These are phyloP conservation scores for Sialia sialis DNA, from an alignment of 2,113 vertebrate species.

Conservation along the genomic window DNA sequence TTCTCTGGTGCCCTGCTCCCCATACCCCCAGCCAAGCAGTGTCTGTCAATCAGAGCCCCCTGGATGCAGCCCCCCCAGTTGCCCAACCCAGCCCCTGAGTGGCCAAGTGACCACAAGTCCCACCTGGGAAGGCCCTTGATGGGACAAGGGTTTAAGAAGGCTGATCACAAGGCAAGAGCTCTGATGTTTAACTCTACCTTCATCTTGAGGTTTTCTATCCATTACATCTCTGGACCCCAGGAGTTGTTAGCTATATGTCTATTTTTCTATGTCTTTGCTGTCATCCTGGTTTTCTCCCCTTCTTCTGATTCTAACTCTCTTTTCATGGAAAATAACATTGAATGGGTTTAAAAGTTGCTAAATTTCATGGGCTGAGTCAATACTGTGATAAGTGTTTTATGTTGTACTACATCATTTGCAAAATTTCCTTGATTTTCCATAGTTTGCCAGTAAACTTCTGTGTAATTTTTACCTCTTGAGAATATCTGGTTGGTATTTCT, in stretches of 20 bases:
- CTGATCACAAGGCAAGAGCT: rapidly evolving
- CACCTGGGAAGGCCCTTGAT: not conserved
- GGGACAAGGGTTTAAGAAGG: not conserved
- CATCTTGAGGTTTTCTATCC: not conserved
- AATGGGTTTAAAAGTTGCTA: not conserved
- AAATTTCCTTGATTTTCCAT: not conserved
- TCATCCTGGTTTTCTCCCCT: not conserved
- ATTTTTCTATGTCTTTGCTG: not conserved
- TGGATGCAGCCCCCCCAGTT: not conserved
- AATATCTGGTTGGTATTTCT: not conserved
- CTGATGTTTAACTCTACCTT: not conserved
- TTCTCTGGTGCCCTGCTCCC: not conserved
- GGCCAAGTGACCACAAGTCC: rapidly evolving
- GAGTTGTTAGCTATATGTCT: not conserved
- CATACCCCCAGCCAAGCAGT: too few relatives aligned
- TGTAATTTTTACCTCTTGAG: not conserved
- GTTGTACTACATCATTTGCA: not conserved
- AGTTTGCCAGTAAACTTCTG: not conserved
- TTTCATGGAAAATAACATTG: not conserved
- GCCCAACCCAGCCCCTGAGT: not conserved
- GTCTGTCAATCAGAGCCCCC: not conserved
- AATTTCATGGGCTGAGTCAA: not conserved
- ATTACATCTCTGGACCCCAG: not conserved
- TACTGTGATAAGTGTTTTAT: not conserved
- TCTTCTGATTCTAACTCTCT: not conserved